phyloP scores from a whole-genome alignment of 2,113 vertebrate species.

The Callipepla squamata region DNA sequence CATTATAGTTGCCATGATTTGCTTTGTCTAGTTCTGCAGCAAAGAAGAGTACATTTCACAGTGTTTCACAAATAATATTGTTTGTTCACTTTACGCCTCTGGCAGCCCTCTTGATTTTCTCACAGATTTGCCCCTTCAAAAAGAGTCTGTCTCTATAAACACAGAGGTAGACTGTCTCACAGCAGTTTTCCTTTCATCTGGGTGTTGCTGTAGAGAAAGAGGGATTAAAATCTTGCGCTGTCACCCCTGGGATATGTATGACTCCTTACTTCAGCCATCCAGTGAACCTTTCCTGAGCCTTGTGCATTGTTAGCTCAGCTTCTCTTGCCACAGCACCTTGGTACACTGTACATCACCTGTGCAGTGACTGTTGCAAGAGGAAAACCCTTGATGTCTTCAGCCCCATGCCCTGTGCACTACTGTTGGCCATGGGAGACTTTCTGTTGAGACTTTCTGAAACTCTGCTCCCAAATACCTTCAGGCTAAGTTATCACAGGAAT shows the following conservation, averaged over 20 bases:
- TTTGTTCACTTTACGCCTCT: background rate
- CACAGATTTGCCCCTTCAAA: background rate
- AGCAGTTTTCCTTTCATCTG: slow-evolving; percentile 16
- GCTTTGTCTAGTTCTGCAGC: background rate
- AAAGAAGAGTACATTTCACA: background rate
- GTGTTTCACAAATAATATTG: background rate
- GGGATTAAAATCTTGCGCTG: background rate
- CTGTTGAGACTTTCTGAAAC: background rate
- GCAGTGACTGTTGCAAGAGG: background rate
- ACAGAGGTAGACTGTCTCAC: background rate
- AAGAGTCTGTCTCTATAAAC: background rate
- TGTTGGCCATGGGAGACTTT: background rate
- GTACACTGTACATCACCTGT: background rate
- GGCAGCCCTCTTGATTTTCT: background rate
- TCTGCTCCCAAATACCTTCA: background rate
- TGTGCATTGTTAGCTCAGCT: background rate
- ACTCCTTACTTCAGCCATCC: background rate
- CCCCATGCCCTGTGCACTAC: background rate
- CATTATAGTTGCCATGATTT: background rate
- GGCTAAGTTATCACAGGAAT: background rate
- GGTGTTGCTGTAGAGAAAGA: background rate
- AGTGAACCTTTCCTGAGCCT: background rate
- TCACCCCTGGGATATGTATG: background rate
- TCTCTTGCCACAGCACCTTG: background rate
- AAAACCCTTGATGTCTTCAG: background rate